A percentile compares a stretch with the other conserved stretches of the same genome.
Conservation (phyloP, 2,888 invertebrate genomes). For the Ophion obscuratus region DNA sequence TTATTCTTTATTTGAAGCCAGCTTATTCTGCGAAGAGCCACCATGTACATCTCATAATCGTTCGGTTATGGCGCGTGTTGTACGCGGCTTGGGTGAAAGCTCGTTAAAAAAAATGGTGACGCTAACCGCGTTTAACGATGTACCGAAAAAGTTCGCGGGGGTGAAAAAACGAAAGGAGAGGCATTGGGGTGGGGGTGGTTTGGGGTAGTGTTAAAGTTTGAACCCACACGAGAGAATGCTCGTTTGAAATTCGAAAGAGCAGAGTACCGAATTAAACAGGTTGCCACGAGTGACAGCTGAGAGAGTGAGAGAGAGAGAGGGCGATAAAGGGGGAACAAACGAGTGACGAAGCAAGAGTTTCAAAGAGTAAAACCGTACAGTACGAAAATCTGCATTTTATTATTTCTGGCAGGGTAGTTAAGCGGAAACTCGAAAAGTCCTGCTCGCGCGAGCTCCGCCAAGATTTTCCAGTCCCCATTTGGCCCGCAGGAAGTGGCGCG, state of each 20-base stretch:
- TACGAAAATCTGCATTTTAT: slow-evolving; percentile 80
- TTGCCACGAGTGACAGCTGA: neutral
- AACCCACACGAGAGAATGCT: slow-evolving; percentile 45
- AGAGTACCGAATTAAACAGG: slow-evolving; percentile 53
- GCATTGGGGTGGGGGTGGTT: slow-evolving; percentile 5
- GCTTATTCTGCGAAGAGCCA: neutral
- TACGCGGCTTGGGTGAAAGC: slow-evolving; percentile 24
- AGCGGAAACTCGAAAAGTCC: slow-evolving; percentile 70
- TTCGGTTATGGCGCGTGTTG: slow-evolving; percentile 21
- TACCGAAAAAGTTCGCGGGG: slow-evolving; percentile 46
- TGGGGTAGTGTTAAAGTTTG: slow-evolving; percentile 52
- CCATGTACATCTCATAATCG: slow-evolving; percentile 46
- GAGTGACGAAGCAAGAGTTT: slow-evolving; percentile 30
- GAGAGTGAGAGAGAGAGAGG: slow-evolving; percentile 9
- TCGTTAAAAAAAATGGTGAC: slow-evolving; percentile 67
- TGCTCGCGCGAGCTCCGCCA: slow-evolving; percentile 45
- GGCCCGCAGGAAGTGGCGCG: slow-evolving; percentile 75
- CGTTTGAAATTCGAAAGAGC: slow-evolving; percentile 67
- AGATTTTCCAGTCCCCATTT: slow-evolving; percentile 52
- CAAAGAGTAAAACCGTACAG: slow-evolving; percentile 63
- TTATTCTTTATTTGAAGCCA: slow-evolving; percentile 2
- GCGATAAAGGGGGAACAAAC: neutral
- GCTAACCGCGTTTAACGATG: slow-evolving; percentile 57
- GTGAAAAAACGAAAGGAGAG: slow-evolving; percentile 4
- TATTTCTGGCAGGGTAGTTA: slow-evolving; percentile 80